Evolutionary conservation across 2,888 invertebrate species (phyloP).

Genomic region (Epinotia brunnichana): DNA sequence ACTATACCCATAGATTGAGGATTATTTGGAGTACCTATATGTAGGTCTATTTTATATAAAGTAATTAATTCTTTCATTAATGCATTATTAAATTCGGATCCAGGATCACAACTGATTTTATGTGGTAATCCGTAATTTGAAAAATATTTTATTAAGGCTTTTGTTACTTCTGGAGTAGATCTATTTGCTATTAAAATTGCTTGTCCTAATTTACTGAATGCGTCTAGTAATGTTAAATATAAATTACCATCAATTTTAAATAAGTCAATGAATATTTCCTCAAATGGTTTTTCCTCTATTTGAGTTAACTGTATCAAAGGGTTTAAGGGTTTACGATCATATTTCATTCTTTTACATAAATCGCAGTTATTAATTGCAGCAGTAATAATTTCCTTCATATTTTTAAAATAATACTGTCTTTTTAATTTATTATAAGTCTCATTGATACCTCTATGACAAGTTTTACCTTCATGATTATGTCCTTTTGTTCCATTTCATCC

Average conservation of each 20-base stretch:
- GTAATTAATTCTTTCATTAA: no score
- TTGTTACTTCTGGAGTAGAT: slow-evolving; percentile 9
- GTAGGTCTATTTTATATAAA: slow-evolving; percentile 2
- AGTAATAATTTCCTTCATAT: no score
- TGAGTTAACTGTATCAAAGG: slow-evolving; percentile 49
- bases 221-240: no score
- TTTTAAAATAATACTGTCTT: no score
- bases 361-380: no score
- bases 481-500: slow-evolving; percentile 44
- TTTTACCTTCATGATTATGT: slow-evolving; percentile 46
- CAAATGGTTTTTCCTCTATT: slow-evolving; percentile 48
- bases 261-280: slow-evolving; percentile 49
- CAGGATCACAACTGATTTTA: no score
- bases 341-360: no score
- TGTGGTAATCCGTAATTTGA: not conserved
- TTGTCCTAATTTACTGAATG: slow-evolving; percentile 24
- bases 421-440: no score
- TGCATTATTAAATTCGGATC: no score
- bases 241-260: not conserved
- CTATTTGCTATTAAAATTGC: not conserved
- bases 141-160: slow-evolving; percentile 2
- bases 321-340: slow-evolving; percentile 48
- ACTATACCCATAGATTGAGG: slow-evolving; percentile 14
- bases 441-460: slow-evolving; percentile 46
- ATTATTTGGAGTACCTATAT: slow-evolving; percentile 21